Conservation (phyloP, 2,888 invertebrate species). For the Nasonovia ribisnigri region DNA sequence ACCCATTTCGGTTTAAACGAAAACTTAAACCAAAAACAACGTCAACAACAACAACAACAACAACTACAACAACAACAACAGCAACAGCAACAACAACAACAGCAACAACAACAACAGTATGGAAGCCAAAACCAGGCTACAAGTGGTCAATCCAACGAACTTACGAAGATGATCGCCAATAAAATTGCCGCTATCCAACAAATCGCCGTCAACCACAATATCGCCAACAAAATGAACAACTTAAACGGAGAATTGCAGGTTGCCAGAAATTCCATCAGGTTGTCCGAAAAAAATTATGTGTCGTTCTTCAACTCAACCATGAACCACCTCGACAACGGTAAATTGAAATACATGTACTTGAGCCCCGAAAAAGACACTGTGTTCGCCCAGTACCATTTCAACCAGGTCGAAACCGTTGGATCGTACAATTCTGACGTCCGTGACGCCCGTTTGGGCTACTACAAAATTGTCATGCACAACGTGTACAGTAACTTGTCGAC, state of each 20-base stretch:
- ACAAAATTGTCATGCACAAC: conserved; percentile 5
- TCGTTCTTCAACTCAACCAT: conserved; percentile 20
- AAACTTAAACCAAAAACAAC: background rate
- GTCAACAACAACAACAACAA: background rate
- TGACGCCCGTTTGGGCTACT: background rate
- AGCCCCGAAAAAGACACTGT: background rate
- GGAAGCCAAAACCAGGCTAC: background rate
- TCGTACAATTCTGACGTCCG: background rate
- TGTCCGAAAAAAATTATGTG: conserved; percentile 9
- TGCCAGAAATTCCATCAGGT: background rate
- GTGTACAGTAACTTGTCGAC: conserved; percentile 5
- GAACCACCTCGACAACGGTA: conserved; percentile 16
- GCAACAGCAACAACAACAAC: background rate
- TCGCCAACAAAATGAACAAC: background rate
- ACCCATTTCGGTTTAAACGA: background rate
- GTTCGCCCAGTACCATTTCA: background rate
- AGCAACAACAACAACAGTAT: background rate
- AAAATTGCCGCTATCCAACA: conserved; percentile 33
- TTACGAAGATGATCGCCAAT: background rate
- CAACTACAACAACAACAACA: background rate
- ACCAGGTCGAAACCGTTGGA: conserved; percentile 9
- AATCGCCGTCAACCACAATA: background rate
- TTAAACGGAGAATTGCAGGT: background rate
- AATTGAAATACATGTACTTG: background rate
- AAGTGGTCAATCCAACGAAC: background rate